Base-by-base conservation (phyloP, 2,888 invertebrate species). In the Chalcis sispes region DNA sequence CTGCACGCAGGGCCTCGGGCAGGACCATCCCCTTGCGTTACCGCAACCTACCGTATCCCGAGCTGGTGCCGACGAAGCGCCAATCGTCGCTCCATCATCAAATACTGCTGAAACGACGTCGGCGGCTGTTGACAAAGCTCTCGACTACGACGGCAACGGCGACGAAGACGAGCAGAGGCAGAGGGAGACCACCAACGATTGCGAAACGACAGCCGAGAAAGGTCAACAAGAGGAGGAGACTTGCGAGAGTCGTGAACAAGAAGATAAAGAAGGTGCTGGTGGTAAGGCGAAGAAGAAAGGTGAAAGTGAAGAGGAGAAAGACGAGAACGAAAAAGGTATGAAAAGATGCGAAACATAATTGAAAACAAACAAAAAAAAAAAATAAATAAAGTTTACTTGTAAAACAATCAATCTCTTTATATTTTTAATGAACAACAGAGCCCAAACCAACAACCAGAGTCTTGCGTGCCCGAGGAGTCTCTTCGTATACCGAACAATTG, bases 401-500 rank as follows among this genome's bases (percentile, higher is more conserved):
- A 48, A 18, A 4, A 4, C 3, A n/a, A 4, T 48, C 36, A 7
- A 10, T 36, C 36, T 36, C 10, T 36, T 7, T 36, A 36, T 36
- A 36, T 36, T 36, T 36, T 36, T 7, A 36, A 7, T 18, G 25
- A 15, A 2, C 25, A 32, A 29, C 71, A 82, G 82, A 81, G 48
- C 72, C 79, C 36, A 80, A 77, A 27, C 64, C 84, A 79, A 80
- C 82, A 0, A 82, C 83, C 62, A 79, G 88, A 81, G 88, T 88
- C 13, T 67, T 88, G 32, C 85, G 88, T 75, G 83, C 87, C 0
- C 82, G 88, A 20, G 88, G 88, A 18, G 74, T 88, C 71, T 86
- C 88, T 52, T 88, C 87, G 2, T 88, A 88, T 79, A 85, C 84
- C 20, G 88, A 88, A 66, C 88, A 87, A 59, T 78, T 87, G 64